Conservation (phyloP, 2,797 vertebrate genomes). For the Microtus californicus region DNA sequence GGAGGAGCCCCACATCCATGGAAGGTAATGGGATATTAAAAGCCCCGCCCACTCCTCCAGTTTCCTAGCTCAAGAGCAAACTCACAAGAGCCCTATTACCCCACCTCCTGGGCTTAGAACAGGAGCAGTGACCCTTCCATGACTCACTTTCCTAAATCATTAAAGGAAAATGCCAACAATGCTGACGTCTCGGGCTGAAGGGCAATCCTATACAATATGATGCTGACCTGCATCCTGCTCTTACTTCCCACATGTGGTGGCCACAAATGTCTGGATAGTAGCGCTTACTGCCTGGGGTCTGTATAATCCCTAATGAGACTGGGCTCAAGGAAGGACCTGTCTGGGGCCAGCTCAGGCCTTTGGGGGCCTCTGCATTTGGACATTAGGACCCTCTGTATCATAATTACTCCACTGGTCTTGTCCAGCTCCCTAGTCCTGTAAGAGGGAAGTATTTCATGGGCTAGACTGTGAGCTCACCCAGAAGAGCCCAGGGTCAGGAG, state of each 20-base stretch:
- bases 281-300: background rate
- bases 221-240: background rate
- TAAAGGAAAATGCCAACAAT: background rate
- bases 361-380: background rate
- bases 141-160: background rate
- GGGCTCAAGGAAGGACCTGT: background rate
- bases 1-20: rapidly evolving
- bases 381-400: background rate
- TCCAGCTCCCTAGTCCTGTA: background rate
- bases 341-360: background rate
- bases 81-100: background rate
- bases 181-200: background rate
- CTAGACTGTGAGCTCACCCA: background rate
- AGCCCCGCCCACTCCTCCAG: background rate
- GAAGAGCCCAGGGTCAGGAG: background rate
- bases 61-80: background rate
- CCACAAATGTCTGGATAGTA: background rate
- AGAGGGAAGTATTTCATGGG: background rate
- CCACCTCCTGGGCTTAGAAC: background rate
- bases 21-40: background rate
- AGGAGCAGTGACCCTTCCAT: background rate
- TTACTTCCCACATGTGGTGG: background rate
- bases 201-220: background rate
- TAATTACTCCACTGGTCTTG: background rate
- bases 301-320: background rate